These are phyloP conservation scores for Callosobruchus maculatus DNA, from an alignment of 2,888 invertebrate species.

Conservation along the genomic window DNA sequence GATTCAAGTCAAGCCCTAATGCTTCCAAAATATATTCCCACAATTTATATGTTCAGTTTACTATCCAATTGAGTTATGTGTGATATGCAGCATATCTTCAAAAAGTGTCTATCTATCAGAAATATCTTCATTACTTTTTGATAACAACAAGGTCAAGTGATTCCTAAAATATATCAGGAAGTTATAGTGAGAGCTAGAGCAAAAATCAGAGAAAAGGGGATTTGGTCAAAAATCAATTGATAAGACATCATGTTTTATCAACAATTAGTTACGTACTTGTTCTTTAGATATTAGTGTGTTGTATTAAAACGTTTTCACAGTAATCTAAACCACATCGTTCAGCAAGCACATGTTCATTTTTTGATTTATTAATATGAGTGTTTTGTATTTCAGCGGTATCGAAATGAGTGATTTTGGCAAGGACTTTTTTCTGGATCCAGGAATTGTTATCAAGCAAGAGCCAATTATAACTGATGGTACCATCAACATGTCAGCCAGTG, in stretches of 20 bases:
- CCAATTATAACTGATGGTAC: constrained; percentile 49
- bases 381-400: not conserved
- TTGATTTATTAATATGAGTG: not conserved
- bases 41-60: not conserved
- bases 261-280: not conserved
- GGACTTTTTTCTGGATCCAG: constrained; percentile 62
- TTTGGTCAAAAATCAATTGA: not conserved
- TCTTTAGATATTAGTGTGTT: not conserved
- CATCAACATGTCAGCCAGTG: constrained; percentile 56
- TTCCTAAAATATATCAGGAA: not conserved
- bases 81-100: not conserved
- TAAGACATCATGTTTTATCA: not conserved
- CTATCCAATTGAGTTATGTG: not conserved
- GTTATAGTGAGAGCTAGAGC: not conserved
- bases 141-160: not conserved
- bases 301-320: not conserved
- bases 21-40: too few species aligned
- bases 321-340: not conserved
- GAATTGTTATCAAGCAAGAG: constrained; percentile 63
- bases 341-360: not conserved
- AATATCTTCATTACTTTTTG: not conserved
- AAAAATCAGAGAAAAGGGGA: not conserved
- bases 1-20: too few species aligned
- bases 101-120: not conserved
- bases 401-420: constrained; percentile 61